Evolutionary conservation across 2,797 vertebrate species (phyloP).

Genomic region (Acipenser transmontanus): DNA sequence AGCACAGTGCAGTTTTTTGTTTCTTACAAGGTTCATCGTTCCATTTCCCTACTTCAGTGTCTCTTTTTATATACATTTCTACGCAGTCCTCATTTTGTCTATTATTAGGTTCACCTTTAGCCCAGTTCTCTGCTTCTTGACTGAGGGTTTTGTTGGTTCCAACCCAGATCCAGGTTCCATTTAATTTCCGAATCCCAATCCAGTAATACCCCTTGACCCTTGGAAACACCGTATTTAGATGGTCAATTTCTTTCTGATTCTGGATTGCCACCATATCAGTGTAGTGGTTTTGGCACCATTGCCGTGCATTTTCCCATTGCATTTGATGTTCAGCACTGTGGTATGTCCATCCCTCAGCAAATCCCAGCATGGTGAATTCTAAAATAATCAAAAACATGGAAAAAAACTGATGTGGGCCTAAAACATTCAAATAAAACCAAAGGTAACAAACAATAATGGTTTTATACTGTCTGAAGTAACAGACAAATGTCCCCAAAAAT

Average conservation of each 20-base stretch:
- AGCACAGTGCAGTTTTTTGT: slow-evolving; percentile 56
- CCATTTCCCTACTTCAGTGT: slow-evolving; percentile 51
- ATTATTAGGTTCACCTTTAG: slow-evolving; percentile 56
- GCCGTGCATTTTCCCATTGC: slow-evolving; percentile 49
- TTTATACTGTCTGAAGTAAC: too few species aligned
- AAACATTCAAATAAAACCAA: too few species aligned
- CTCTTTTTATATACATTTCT: slow-evolving; percentile 62
- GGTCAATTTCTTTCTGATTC: slow-evolving; percentile 52
- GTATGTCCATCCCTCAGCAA: slow-evolving; percentile 51
- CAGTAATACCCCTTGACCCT: slow-evolving; percentile 53
- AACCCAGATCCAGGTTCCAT: slow-evolving; percentile 48
- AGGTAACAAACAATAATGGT: too few species aligned
- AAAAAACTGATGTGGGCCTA: neutral
- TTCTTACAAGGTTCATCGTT: slow-evolving; percentile 58
- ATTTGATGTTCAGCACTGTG: slow-evolving; percentile 36
- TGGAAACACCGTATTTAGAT: slow-evolving; percentile 44
- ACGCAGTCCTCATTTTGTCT: slow-evolving; percentile 46
- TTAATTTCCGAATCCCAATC: slow-evolving; percentile 60
- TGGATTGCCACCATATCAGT: slow-evolving; percentile 67
- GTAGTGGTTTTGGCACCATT: slow-evolving; percentile 45
- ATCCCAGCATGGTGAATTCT: neutral
- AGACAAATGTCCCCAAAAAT: too few species aligned
- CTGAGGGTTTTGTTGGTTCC: slow-evolving; percentile 55
- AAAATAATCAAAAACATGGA: neutral
- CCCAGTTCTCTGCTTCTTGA: slow-evolving; percentile 53